Conservation (phyloP, 1,140 invertebrate species). For the Psix sp. region DNA sequence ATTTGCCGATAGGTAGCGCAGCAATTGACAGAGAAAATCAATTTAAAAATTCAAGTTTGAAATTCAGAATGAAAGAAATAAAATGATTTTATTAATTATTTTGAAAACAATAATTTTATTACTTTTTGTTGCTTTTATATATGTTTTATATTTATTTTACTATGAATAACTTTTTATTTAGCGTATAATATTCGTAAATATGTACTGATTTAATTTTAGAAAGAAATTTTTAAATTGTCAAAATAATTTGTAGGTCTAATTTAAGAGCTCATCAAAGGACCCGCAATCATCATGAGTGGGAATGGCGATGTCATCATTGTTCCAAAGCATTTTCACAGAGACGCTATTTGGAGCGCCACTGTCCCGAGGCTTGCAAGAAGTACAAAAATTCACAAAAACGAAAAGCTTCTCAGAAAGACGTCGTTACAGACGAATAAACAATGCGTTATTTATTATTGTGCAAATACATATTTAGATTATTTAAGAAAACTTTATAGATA, state of each 20-base stretch:
- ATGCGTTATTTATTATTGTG: neutral
- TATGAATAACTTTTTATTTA: no score
- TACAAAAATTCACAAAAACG: conserved; percentile 74
- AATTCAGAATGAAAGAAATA: no score
- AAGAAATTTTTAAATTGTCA: no score
- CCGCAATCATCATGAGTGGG: conserved; percentile 83
- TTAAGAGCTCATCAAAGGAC: conserved; percentile 84
- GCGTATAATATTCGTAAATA: no score
- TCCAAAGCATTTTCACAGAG: conserved; percentile 86
- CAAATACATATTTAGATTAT: neutral
- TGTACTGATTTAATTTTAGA: no score
- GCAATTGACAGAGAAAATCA: no score
- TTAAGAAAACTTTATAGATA: neutral
- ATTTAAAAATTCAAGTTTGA: no score
- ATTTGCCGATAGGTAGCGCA: conserved; percentile 82
- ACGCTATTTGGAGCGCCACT: conserved; percentile 84
- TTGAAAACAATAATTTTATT: no score
- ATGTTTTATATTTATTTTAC: no score
- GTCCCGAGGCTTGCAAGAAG: conserved; percentile 83
- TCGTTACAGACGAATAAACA: neutral
- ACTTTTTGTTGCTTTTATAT: no score
- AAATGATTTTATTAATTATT: no score
- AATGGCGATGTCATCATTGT: conserved; percentile 81
- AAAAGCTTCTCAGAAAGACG: conserved; percentile 35
- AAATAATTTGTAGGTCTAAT: conserved; percentile 79